These are phyloP conservation scores for Sylvicola cinctus DNA, from an alignment of 2,888 invertebrate species.

Conservation along the genomic window DNA sequence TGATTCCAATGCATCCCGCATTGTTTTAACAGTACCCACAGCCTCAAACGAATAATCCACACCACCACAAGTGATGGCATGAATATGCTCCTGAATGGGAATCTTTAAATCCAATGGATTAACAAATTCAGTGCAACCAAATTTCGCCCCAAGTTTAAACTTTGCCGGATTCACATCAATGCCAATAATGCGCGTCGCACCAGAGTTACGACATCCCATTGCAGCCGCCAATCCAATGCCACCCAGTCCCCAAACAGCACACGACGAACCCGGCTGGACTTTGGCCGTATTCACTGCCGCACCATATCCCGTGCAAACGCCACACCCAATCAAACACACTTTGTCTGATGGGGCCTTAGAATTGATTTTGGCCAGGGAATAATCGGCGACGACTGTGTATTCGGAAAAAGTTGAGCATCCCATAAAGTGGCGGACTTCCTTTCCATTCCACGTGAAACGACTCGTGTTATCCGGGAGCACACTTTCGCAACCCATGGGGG, in stretches of 20 bases:
- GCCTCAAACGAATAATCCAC: slow-evolving; percentile 91
- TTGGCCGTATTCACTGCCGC: slow-evolving; percentile 71
- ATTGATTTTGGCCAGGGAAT: slow-evolving; percentile 79
- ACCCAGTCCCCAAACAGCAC: slow-evolving; percentile 76
- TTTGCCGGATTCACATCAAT: slow-evolving; percentile 61
- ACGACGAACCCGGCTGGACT: slow-evolving; percentile 47
- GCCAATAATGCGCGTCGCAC: slow-evolving; percentile 63
- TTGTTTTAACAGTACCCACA: slow-evolving; percentile 66
- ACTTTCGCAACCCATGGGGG: slow-evolving; percentile 67
- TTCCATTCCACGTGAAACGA: slow-evolving; percentile 60
- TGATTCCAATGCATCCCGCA: slow-evolving; percentile 50
- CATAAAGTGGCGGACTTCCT: slow-evolving; percentile 79
- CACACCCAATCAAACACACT: slow-evolving; percentile 69
- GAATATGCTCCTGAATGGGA: slow-evolving; percentile 62
- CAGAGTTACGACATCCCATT: slow-evolving; percentile 61
- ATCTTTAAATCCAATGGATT: slow-evolving; percentile 60
- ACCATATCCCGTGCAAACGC: slow-evolving; percentile 77
- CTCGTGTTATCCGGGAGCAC: slow-evolving; percentile 82
- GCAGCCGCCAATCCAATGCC: slow-evolving; percentile 72
- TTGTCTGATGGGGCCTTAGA: slow-evolving; percentile 51
- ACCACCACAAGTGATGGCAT: slow-evolving; percentile 79
- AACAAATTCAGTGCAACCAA: slow-evolving; percentile 77
- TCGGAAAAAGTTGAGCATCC: slow-evolving; percentile 91
- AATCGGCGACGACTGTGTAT: slow-evolving; percentile 85
- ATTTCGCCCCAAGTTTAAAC: slow-evolving; percentile 46